Base-by-base conservation (phyloP, 2,888 invertebrate genomes). In the Coleophora flavipennella region DNA sequence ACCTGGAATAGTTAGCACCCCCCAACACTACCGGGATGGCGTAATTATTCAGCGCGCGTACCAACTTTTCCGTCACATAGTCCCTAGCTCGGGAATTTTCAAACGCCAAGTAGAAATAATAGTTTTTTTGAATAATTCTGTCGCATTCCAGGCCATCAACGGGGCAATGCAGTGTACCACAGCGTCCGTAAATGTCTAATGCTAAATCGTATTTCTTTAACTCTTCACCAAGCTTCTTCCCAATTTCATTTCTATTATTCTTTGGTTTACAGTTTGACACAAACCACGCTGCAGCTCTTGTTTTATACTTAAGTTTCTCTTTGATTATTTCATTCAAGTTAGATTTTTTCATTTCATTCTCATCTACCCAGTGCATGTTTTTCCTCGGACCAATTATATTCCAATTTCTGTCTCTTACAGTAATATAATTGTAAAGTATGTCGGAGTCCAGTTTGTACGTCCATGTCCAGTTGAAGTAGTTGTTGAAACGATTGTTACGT, bases 1-100 rank as follows among this genome's bases (percentile, higher is more conserved):
- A 72, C 68, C 69, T 62, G 11, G 57, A 62, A 61, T 90, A 90
- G 63, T 89, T 86, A 38, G 86, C 87, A 10, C 86, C 87, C 3
- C 90, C 90, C 75, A 86, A 89, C 7, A 89, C 90, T 12, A 91
- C 83, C 1, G 90, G 90, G 3, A 91, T 67, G 11, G 88, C 78
- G 52, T 87, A 76, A 62, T 87, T 84, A 50, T 86, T 77, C 32
- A 85, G 55, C 8, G 81, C 67, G 25, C 53, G 57, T 12, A 68
- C 40, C 7, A 72, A 41, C 43, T 72, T 70, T 39, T 72, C 70
- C 0, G 75, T 74, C 3, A 67, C 68, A 40, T 73, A 76, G 47
- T 74, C 66, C 41, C 65, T 55, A 39, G 56, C 47, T 32, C 63
- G 58, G 7, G 63, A 60, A 42, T 72, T 70, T 40, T 74, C 74